Percentiles rank a stretch among this genome's conserved stretches.
These are phyloP conservation scores for Ectemnius lituratus DNA, from an alignment of 2,888 invertebrate genomes.

Conservation along the genomic window DNA sequence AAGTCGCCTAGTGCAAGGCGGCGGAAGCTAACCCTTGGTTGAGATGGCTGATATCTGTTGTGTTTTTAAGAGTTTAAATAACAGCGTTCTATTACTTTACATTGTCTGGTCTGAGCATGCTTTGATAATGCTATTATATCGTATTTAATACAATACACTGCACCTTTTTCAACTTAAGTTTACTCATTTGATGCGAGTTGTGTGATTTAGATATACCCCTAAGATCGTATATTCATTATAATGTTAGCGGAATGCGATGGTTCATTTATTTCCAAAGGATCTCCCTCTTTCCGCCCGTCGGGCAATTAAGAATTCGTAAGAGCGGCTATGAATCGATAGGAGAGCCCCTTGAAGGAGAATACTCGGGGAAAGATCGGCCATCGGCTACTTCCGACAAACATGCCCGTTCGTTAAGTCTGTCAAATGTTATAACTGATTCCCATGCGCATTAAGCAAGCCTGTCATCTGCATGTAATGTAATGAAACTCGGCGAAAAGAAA, in stretches of 20 bases:
- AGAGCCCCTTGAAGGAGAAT: not conserved
- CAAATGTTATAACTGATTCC: constrained; percentile 9
- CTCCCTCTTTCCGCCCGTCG: not conserved
- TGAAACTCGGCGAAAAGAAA: not conserved
- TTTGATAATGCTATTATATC: constrained; percentile 66
- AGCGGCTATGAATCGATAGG: too few species aligned
- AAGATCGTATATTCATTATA: constrained; percentile 22
- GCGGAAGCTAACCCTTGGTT: constrained; percentile 72
- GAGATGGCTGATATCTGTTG: constrained; percentile 76
- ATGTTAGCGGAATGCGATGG: constrained; percentile 13
- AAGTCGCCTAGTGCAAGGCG: constrained; percentile 53
- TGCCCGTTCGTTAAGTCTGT: constrained; percentile 3
- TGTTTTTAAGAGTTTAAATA: constrained; percentile 77
- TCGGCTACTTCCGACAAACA: not conserved
- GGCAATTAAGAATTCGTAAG: too few species aligned
- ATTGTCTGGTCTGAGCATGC: constrained; percentile 75
- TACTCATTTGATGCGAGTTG: constrained; percentile 62
- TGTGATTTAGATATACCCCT: constrained; percentile 37
- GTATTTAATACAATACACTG: constrained; percentile 58
- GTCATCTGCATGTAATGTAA: constrained; percentile 28
- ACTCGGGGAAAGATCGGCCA: constrained; percentile 11
- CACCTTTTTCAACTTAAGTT: constrained; percentile 52
- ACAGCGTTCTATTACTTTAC: constrained; percentile 72
- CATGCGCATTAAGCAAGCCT: constrained; percentile 27
- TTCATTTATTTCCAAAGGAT: not conserved